A percentile compares a stretch with the other conserved stretches of the same genome.
Evolutionary conservation across 1,140 invertebrate species (phyloP).

Genomic region (Drosophila auraria): DNA sequence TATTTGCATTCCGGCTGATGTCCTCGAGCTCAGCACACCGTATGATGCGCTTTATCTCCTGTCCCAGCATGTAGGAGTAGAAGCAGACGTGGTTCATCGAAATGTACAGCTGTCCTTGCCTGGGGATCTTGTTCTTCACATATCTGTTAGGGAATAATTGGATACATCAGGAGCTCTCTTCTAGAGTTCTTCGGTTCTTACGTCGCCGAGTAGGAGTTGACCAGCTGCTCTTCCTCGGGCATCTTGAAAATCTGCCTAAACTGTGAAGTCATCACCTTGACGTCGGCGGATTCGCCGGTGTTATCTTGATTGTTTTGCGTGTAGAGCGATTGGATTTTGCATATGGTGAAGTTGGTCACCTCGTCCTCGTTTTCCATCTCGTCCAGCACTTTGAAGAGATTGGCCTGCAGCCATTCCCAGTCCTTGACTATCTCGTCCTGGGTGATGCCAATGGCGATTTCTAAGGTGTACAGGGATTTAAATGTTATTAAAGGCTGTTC

Average conservation of each 20-base stretch:
- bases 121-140: constrained; percentile 95
- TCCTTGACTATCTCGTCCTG: constrained; percentile 94
- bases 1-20: constrained; percentile 66
- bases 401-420: constrained; percentile 97
- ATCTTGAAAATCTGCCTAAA: constrained; percentile 96
- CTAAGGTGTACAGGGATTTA: constrained; percentile 85
- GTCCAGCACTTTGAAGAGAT: constrained; percentile 94
- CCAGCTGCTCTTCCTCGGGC: constrained; percentile 96
- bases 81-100: constrained; percentile 98
- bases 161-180: not conserved
- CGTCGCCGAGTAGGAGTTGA: constrained; percentile 98
- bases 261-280: constrained; percentile 86
- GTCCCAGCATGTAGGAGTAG: constrained; percentile 96
- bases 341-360: constrained; percentile 97
- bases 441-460: constrained; percentile 94
- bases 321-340: constrained; percentile 94
- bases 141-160: constrained; percentile 88
- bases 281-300: constrained; percentile 73
- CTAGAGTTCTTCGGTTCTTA: constrained; percentile 84
- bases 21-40: constrained; percentile 86
- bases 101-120: constrained; percentile 98
- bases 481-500: too few species aligned
- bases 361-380: constrained; percentile 98
- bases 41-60: constrained; percentile 94
- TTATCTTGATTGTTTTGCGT: constrained; percentile 81